Evolutionary conservation across 2,113 vertebrate genomes (phyloP).

Genomic region (Rattus rattus): DNA sequence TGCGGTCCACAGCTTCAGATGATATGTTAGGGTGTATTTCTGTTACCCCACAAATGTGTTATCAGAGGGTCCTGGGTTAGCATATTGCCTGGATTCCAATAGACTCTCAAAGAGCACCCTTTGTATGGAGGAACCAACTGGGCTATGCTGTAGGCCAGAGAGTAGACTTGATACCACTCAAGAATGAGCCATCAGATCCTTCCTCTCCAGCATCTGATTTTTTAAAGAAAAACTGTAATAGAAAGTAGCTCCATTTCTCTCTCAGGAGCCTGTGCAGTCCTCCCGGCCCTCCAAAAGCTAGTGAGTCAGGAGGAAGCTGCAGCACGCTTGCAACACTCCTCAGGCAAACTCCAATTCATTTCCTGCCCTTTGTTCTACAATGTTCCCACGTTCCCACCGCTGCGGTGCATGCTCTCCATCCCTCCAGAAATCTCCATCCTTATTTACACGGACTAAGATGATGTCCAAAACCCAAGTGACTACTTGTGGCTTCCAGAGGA

Average conservation of each 20-base stretch:
- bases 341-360: background rate
- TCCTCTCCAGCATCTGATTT: background rate
- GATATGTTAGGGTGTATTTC: rapidly evolving
- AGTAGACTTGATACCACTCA: background rate
- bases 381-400: background rate
- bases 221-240: background rate
- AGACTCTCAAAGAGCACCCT: background rate
- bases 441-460: background rate
- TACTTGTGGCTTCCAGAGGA: background rate
- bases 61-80: rapidly evolving
- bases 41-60: too few relatives aligned
- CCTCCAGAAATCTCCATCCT: background rate
- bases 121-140: background rate
- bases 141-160: background rate
- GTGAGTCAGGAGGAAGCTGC: background rate
- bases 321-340: rapidly evolving
- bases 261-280: background rate
- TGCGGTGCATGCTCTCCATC: background rate
- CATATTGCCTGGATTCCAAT: rapidly evolving
- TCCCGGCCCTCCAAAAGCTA: background rate
- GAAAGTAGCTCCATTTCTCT: background rate
- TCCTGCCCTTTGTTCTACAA: background rate
- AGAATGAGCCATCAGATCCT: background rate
- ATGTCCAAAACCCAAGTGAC: rapidly evolving
- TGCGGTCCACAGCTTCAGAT: background rate